Percentiles rank a stretch among this genome's conserved stretches.
Evolutionary conservation across 2,888 invertebrate species (phyloP).

Genomic region (Bellardia pandia): DNA sequence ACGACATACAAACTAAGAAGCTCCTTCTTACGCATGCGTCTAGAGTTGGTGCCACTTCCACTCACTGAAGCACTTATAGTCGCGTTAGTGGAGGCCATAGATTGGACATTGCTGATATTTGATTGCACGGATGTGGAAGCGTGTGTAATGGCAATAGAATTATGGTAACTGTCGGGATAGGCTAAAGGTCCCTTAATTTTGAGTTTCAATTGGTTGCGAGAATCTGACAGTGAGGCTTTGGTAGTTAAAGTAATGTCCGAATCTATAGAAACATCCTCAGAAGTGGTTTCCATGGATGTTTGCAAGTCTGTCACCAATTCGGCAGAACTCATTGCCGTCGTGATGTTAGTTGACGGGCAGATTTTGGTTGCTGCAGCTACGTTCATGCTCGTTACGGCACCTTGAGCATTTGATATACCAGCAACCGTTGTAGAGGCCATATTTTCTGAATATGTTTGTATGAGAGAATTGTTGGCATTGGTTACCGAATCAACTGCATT

Average conservation of each 20-base stretch:
- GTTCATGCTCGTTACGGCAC: conserved; percentile 25
- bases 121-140: conserved; percentile 77
- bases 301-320: conserved; percentile 80
- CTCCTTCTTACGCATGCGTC: conserved; percentile 96
- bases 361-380: conserved; percentile 19
- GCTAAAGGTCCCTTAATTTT: conserved; percentile 95
- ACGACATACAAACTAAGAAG: conserved; percentile 93
- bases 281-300: conserved; percentile 83
- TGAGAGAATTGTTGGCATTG: conserved; percentile 29
- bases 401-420: conserved; percentile 44
- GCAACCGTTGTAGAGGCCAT: conserved; percentile 70
- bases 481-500: conserved; percentile 23
- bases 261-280: conserved; percentile 84
- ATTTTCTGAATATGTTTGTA: conserved; percentile 49
- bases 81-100: conserved; percentile 76
- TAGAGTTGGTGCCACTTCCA: conserved; percentile 87
- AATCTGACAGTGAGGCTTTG: conserved; percentile 91
- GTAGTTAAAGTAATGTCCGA: conserved; percentile 85
- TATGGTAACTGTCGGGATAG: conserved; percentile 89
- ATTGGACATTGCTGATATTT: conserved; percentile 77
- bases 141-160: conserved; percentile 68
- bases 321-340: conserved; percentile 73
- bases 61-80: conserved; percentile 77
- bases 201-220: conserved; percentile 93
- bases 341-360: conserved; percentile 45